A percentile compares a stretch with the other conserved stretches of the same genome.
Evolutionary conservation across 53 echinoderm and acorn worm genomes (phyloP).

Genomic region (Crossaster papposus): DNA sequence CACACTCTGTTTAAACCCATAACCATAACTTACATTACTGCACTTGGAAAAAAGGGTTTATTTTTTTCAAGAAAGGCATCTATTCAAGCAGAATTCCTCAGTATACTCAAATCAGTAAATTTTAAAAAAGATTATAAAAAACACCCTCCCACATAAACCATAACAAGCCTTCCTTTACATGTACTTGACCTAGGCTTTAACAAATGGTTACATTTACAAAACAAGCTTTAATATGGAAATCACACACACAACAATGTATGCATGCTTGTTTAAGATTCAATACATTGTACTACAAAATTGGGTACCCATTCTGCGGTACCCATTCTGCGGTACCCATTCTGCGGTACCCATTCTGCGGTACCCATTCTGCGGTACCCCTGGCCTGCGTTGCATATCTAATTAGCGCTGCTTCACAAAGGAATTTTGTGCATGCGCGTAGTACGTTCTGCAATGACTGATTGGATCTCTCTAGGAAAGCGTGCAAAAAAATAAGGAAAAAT

Average conservation of each 20-base stretch:
- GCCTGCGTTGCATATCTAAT: no score
- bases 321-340: no score
- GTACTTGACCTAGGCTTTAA: conserved; percentile 15
- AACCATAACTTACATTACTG: conserved; percentile 27
- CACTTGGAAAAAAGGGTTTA: not conserved
- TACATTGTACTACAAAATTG: conserved; percentile 3
- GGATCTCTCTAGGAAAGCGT: no score
- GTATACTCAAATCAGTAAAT: not conserved
- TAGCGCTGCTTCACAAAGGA: no score
- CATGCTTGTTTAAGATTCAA: conserved; percentile 11
- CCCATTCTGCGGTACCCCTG: no score
- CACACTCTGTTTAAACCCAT: conserved; percentile 30
- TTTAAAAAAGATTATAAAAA: conserved; percentile 21
- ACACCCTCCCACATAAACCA: conserved; percentile 12
- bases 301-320: no score
- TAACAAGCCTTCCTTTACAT: conserved; percentile 7
- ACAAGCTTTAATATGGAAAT: conserved; percentile 42
- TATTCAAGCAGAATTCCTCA: not conserved
- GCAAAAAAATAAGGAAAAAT: no score
- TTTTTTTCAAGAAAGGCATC: not conserved
- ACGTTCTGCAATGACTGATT: no score
- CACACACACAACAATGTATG: conserved; percentile 49
- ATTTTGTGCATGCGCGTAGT: no score
- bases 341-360: no score
- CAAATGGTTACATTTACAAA: conserved; percentile 28